phyloP scores from a whole-genome alignment of 2,888 invertebrate genomes.

The Hartigia nigra region DNA sequence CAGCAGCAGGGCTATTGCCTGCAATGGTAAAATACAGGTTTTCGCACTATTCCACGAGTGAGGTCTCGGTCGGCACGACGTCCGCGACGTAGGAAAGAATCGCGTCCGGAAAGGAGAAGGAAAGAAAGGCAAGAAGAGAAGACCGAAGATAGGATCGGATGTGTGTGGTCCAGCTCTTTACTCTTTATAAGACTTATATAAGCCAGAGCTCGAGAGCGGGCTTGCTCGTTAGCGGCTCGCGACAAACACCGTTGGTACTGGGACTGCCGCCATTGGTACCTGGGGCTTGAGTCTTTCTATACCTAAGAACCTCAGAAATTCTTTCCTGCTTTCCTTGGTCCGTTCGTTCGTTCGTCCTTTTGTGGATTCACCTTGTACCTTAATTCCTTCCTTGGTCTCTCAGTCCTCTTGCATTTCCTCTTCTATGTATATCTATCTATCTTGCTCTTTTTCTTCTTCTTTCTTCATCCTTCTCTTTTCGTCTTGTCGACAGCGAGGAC shows the following conservation, averaged over 20 bases:
- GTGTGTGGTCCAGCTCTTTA: slow-evolving; percentile 65
- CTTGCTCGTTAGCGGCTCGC: slow-evolving; percentile 65
- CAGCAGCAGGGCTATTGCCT: background rate
- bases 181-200: slow-evolving; percentile 65
- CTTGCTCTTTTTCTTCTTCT: background rate
- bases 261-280: slow-evolving; percentile 21
- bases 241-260: slow-evolving; percentile 58
- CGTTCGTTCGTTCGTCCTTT: slow-evolving; percentile 5
- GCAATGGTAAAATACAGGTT: slow-evolving; percentile 1
- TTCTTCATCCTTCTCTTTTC: slow-evolving; percentile 25
- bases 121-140: slow-evolving; percentile 38
- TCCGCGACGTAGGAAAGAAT: slow-evolving; percentile 1
- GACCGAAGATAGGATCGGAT: slow-evolving; percentile 63
- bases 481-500: slow-evolving; percentile 29
- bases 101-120: slow-evolving; percentile 26
- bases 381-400: background rate
- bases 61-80: background rate
- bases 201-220: slow-evolving; percentile 48
- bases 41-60: background rate
- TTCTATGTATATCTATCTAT: background rate
- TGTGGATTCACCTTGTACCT: background rate
- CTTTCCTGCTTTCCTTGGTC: slow-evolving; percentile 21
- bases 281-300: slow-evolving; percentile 13
- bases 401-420: background rate
- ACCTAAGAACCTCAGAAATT: slow-evolving; percentile 12